Base-by-base conservation (phyloP, 2,797 vertebrate species). In the Pipistrellus pygmaeus region DNA sequence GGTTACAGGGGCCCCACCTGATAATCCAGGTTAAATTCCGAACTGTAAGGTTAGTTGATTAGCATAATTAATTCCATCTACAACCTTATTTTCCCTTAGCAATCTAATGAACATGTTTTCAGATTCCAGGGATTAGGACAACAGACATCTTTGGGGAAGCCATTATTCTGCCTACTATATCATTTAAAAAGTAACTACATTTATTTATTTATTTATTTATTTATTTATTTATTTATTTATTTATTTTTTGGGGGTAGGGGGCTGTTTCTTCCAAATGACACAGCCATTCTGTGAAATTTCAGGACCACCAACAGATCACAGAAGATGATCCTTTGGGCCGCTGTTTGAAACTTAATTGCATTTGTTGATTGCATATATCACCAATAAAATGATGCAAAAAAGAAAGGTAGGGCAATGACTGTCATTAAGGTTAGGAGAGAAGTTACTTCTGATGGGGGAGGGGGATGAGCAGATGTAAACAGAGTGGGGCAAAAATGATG, bases 181-280 rank as follows among this genome's bases (percentile, higher is more conserved):
- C 10, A 53, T 48, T 83, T 25, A 48, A 57, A 93, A 68, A 46
- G 53, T 81, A 81, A 66, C 12, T 71, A 38, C 3, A 38, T 14
- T 12, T 73, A 55, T 57, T 57, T 23, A 10, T 57, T 0, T 48
- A 46, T n/a, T n/a, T n/a, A n/a, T n/a, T n/a, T n/a, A n/a, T n/a
- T n/a, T n/a, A n/a, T n/a, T n/a, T n/a, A 38, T 14, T 12, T 73
- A 55, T 57, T 57, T 23, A 10, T 57, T 0, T 48, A 46, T 44
- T 46, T 48, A 17, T 55, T 55, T 55, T 55, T 55, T 55, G 27
- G 12, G 27, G 25, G 57, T 12, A 13, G 38, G 38, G 38, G 38
- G 20, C 25, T 96, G 98, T 99, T 44, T 66, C 99, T 99, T 98
- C 98, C 98, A 97, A 97, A 97, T 98, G 98, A 98, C 98, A 44